Evolutionary conservation across 2,113 vertebrate species (phyloP).

Genomic region (Syngnathus scovelli): DNA sequence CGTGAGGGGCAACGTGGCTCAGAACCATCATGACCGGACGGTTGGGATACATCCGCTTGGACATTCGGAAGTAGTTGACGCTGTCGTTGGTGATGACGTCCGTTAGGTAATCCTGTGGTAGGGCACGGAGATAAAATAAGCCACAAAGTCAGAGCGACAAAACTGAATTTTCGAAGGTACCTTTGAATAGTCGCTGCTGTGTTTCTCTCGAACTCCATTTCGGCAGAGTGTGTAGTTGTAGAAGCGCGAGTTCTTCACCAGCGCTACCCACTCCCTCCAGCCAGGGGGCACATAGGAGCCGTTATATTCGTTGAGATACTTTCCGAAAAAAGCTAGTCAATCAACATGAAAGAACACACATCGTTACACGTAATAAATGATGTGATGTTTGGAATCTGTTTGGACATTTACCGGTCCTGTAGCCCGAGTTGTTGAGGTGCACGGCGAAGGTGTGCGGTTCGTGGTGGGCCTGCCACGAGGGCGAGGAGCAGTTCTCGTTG

Average conservation of each 20-base stretch:
- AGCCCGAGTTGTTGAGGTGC: slow-evolving; percentile 92
- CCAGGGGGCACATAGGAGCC: slow-evolving; percentile 94
- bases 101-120: slow-evolving; percentile 88
- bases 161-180: slow-evolving; percentile 52
- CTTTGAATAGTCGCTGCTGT: slow-evolving; percentile 84
- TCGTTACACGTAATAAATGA: background rate
- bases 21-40: slow-evolving; percentile 91
- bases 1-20: slow-evolving; percentile 93
- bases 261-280: slow-evolving; percentile 95
- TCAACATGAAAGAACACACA: slow-evolving; percentile 3
- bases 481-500: slow-evolving; percentile 97
- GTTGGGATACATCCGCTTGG: slow-evolving; percentile 93
- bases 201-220: slow-evolving; percentile 89
- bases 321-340: slow-evolving; percentile 88
- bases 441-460: slow-evolving; percentile 89
- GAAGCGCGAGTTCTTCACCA: slow-evolving; percentile 95
- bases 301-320: slow-evolving; percentile 97
- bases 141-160: no score
- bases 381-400: background rate
- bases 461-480: slow-evolving; percentile 93
- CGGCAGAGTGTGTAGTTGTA: slow-evolving; percentile 95
- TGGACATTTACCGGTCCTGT: slow-evolving; percentile 83
- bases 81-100: slow-evolving; percentile 96
- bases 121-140: no score
- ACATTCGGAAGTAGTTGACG: slow-evolving; percentile 88